A percentile compares a stretch with the other conserved stretches of the same genome.
phyloP scores from a whole-genome alignment of 2,797 vertebrate species.

The Scleropages formosus region DNA sequence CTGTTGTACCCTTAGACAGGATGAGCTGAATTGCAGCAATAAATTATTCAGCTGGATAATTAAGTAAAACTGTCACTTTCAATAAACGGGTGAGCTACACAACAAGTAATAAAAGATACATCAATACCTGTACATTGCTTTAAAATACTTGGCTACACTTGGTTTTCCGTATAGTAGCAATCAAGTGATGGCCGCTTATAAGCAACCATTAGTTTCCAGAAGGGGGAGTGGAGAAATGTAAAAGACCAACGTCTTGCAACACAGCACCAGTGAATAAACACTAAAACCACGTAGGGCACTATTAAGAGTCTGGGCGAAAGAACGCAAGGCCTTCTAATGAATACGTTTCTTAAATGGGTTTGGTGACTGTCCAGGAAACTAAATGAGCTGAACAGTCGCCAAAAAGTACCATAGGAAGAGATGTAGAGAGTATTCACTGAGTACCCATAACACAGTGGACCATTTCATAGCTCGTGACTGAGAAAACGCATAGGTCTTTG shows the following conservation, averaged over 20 bases:
- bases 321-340: constrained; percentile 13
- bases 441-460: neutral
- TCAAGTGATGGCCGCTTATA: neutral
- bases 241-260: neutral
- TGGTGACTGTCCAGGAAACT: constrained; percentile 17
- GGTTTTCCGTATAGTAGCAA: neutral
- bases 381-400: constrained; percentile 61
- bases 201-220: too few species aligned
- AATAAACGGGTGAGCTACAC: too few species aligned
- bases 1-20: too few species aligned
- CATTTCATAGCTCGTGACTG: neutral
- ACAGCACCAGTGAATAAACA: neutral
- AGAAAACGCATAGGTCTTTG: neutral
- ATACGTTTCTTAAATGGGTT: constrained; percentile 20
- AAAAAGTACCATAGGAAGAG: neutral
- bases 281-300: neutral
- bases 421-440: neutral
- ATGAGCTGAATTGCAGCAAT: too few species aligned
- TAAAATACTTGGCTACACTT: constrained; percentile 7
- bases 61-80: too few species aligned
- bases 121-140: neutral
- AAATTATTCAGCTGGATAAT: too few species aligned
- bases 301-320: constrained; percentile 6
- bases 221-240: neutral
- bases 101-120: neutral